A percentile compares a stretch with the other conserved stretches of the same genome.
phyloP scores from a whole-genome alignment of 2,113 vertebrate genomes.

The Amphilophus citrinellus region DNA sequence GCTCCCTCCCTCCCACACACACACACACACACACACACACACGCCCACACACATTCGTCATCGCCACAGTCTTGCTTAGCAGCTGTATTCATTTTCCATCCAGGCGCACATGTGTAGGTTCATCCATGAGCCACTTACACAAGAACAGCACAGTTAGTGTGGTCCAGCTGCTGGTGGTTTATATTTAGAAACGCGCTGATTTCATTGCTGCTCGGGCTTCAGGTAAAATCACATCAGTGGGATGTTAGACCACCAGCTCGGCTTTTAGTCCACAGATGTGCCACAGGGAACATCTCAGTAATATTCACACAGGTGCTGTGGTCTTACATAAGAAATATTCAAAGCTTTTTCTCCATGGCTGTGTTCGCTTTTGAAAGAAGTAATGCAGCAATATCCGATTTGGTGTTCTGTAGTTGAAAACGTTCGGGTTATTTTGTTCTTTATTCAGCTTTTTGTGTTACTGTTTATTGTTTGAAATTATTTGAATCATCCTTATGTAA shows the following conservation, averaged over 20 bases:
- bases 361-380: background rate
- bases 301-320: background rate
- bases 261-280: background rate
- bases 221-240: background rate
- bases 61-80: background rate
- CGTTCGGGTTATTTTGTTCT: too few relatives aligned
- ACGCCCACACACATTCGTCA: conserved; percentile 1
- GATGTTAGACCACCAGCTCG: background rate
- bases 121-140: conserved; percentile 19
- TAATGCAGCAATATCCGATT: too few relatives aligned
- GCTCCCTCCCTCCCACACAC: conserved; percentile 41
- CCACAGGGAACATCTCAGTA: background rate
- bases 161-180: conserved; percentile 4
- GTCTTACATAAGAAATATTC: background rate
- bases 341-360: background rate
- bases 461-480: fast-evolving
- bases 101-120: conserved; percentile 21
- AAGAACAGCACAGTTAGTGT: background rate
- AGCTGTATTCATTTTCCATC: conserved; percentile 21
- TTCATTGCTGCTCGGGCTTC: conserved; percentile 2
- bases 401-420: background rate
- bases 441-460: background rate
- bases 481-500: background rate
- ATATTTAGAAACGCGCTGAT: conserved; percentile 18
- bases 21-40: background rate